These are phyloP conservation scores for Raphicerus campestris DNA, from an alignment of 2,113 vertebrate species.

Conservation along the genomic window DNA sequence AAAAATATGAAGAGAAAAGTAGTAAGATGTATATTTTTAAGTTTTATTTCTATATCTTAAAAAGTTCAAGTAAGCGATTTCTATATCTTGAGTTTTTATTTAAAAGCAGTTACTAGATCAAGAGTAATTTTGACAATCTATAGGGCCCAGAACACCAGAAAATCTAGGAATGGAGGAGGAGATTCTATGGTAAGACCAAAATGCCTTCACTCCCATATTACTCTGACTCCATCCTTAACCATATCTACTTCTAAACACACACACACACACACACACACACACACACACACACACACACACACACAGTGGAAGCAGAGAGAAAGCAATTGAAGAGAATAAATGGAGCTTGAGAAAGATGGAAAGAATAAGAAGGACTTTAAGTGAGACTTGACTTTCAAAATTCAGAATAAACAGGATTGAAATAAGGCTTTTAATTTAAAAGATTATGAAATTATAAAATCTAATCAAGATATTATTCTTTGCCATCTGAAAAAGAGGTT, in stretches of 20 bases:
- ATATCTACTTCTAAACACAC: no score
- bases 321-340: background rate
- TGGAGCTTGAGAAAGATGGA: background rate
- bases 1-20: background rate
- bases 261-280: background rate
- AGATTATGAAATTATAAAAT: background rate
- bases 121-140: background rate
- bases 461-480: background rate
- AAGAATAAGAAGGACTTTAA: background rate
- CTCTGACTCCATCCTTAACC: background rate
- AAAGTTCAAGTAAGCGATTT: slow-evolving; percentile 20
- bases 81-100: background rate
- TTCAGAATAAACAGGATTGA: background rate
- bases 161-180: background rate
- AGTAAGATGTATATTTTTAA: background rate
- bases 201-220: background rate
- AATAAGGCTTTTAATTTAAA: background rate
- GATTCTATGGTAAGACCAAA: background rate
- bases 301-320: background rate
- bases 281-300: background rate
- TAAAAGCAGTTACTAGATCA: background rate
- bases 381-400: background rate
- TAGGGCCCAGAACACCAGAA: background rate
- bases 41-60: background rate
- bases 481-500: background rate